Percentiles rank a stretch among this genome's conserved stretches.
Conservation (phyloP, 1,140 invertebrate genomes). For the Drosophila teissieri region DNA sequence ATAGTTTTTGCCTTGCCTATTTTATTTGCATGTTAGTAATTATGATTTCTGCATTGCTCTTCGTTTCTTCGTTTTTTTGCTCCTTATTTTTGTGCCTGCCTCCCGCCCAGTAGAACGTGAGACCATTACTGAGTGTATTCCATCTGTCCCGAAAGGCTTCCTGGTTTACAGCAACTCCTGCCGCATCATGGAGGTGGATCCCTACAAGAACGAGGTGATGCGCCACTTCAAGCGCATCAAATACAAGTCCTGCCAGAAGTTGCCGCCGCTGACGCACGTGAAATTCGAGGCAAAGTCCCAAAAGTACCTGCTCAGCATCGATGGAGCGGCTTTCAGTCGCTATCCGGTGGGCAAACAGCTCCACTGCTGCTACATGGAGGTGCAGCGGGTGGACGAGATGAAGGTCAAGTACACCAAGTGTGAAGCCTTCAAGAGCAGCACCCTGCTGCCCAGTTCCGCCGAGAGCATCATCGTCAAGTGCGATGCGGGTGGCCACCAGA, state of each 20-base stretch:
- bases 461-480: slow-evolving; percentile 86
- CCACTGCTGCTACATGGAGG: slow-evolving; percentile 86
- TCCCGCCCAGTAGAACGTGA: not conserved
- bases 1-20: too few relatives aligned
- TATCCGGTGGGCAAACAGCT: slow-evolving; percentile 68
- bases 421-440: slow-evolving; percentile 75
- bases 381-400: slow-evolving; percentile 78
- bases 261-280: slow-evolving; percentile 85
- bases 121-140: slow-evolving; percentile 25
- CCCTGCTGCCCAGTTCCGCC: slow-evolving; percentile 75
- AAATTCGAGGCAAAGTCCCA: slow-evolving; percentile 59
- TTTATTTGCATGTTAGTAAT: slow-evolving; percentile 10
- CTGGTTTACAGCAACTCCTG: slow-evolving; percentile 89
- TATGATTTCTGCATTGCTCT: slow-evolving; percentile 6
- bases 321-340: slow-evolving; percentile 67
- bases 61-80: not conserved
- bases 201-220: slow-evolving; percentile 88
- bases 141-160: slow-evolving; percentile 85
- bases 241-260: slow-evolving; percentile 86
- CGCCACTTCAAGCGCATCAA: slow-evolving; percentile 86
- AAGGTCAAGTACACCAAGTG: slow-evolving; percentile 71
- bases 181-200: slow-evolving; percentile 89
- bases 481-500: slow-evolving; percentile 51
- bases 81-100: not conserved
- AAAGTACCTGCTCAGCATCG: slow-evolving; percentile 69